Evolutionary conservation across 2,888 invertebrate genomes (phyloP), one percentile per base, ranked within the genome.

Genomic region (Drosophila percnosoma): DNA sequence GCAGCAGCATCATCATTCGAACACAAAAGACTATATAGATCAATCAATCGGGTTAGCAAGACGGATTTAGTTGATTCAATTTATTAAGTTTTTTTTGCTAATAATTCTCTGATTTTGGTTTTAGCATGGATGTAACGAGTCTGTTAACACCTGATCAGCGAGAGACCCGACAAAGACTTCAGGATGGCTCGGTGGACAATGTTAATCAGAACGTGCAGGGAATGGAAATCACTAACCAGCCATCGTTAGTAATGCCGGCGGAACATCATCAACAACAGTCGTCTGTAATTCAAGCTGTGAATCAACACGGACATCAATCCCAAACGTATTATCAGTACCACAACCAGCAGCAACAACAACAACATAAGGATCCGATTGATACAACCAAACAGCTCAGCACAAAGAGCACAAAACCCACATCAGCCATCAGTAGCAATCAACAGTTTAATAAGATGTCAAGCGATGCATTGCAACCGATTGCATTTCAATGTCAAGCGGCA

Each of bases 251-350:
- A 27, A 82, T 73, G 68, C 83, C 80, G 18, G 73, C 76, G 40
- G 51, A 68, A 5, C 74, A 76, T 29, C 71, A 24, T 24, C 45
- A 45, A 24, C 45, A 24, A 8, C 45, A 69, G 15, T 55, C 72
- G 13, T 58, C 73, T 40, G 68, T 74, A 38, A 62, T 72, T 27
- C 70, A 71, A 49, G 21, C 59, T 15, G 64, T 67, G 8, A 77
- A 77, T 55, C 83, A 82, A 36, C 87, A 83, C 8, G 72, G 73
- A 58, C 74, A 81, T 34, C 86, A 80, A 71, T 18, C 64, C 15
- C 64, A 79, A 60, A 3, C 36, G 11, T 68, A 40, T 62, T 73
- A 59, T 71, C 63, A 51, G 13, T 60, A 63, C n/a, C 78, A 15
- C 45, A 24, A 45, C 8, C 45, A 45, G 45, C 45, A 45, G 24